Percentiles rank a stretch among this genome's conserved stretches.
These are phyloP conservation scores for Anarhynchus alexandrinus DNA, from an alignment of 2,113 vertebrate genomes.

Conservation along the genomic window DNA sequence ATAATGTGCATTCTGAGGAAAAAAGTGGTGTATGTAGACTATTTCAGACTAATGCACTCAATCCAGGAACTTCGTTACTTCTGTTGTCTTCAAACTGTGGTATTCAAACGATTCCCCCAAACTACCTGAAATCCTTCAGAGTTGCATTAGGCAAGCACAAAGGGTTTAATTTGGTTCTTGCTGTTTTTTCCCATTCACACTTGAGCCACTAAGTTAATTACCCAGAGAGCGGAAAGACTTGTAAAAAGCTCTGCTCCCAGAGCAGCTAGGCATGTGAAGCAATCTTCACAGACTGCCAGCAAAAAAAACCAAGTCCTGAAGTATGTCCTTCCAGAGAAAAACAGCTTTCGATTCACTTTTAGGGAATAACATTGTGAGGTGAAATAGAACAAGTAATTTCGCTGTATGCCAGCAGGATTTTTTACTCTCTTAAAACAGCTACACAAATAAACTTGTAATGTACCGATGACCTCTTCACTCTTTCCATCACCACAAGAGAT, in stretches of 20 bases:
- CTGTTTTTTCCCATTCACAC: neutral
- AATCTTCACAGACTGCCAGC: neutral
- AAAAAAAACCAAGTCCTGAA: neutral
- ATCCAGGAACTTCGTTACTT: neutral
- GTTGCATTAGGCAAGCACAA: neutral
- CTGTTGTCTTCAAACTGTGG: neutral
- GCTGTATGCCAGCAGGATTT: neutral
- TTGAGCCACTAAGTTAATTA: neutral
- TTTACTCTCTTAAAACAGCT: neutral
- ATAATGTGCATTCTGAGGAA: neutral
- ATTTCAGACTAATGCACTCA: neutral
- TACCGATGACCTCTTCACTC: neutral
- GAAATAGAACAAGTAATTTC: neutral
- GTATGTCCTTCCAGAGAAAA: neutral
- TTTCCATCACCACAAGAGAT: neutral
- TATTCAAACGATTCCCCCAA: neutral
- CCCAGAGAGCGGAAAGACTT: neutral
- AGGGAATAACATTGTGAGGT: neutral
- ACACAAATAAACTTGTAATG: neutral
- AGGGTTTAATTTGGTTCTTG: neutral
- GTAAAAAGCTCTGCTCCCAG: neutral
- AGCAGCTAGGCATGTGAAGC: neutral
- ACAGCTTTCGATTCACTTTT: neutral
- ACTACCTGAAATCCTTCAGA: neutral
- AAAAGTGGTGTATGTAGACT: neutral